These are phyloP conservation scores for Oryzias dopingdopingensis DNA, from an alignment of 2,797 vertebrate species.

Conservation along the genomic window DNA sequence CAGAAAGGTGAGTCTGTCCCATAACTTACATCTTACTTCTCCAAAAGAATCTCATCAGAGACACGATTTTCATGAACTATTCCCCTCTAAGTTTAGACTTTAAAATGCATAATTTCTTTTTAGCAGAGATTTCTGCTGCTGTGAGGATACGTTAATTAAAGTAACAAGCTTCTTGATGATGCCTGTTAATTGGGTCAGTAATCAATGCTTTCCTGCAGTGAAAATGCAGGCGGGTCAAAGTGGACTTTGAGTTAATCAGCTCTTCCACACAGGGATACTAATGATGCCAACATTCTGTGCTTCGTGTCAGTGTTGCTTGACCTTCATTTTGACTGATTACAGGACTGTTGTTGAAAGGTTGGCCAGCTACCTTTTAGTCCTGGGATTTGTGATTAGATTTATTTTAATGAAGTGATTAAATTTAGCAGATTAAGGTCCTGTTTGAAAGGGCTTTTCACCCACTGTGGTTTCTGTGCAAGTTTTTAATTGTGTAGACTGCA, in stretches of 20 bases:
- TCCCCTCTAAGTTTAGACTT: background rate
- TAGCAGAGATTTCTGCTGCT: slow-evolving; percentile 18
- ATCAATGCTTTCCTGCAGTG: slow-evolving; percentile 52
- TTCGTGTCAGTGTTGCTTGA: slow-evolving; percentile 45
- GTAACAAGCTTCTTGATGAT: slow-evolving; percentile 49
- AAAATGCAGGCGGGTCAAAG: slow-evolving; percentile 51
- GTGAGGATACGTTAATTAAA: slow-evolving; percentile 33
- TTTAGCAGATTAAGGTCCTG: slow-evolving; percentile 20
- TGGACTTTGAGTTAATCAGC: slow-evolving; percentile 61
- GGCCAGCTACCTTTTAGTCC: slow-evolving; percentile 26
- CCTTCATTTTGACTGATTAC: slow-evolving; percentile 60
- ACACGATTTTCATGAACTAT: slow-evolving; percentile 10
- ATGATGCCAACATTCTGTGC: slow-evolving; percentile 49
- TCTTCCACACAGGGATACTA: slow-evolving; percentile 45
- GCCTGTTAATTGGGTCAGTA: slow-evolving; percentile 48
- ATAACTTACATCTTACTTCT: too few relatives aligned
- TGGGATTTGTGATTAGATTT: slow-evolving; percentile 46
- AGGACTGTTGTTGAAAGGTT: slow-evolving; percentile 41
- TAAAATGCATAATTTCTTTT: background rate
- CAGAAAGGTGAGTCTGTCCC: slow-evolving; percentile 68
- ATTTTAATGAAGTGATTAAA: slow-evolving; percentile 42
- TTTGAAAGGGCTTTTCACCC: slow-evolving; percentile 6
- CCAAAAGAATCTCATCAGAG: background rate
- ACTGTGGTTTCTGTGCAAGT: too few relatives aligned
- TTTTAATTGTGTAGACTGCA: too few relatives aligned